Evolutionary conservation across 2,888 invertebrate genomes (phyloP), one percentile per base, ranked within the genome.

Genomic region (Tanypteryx hageni): DNA sequence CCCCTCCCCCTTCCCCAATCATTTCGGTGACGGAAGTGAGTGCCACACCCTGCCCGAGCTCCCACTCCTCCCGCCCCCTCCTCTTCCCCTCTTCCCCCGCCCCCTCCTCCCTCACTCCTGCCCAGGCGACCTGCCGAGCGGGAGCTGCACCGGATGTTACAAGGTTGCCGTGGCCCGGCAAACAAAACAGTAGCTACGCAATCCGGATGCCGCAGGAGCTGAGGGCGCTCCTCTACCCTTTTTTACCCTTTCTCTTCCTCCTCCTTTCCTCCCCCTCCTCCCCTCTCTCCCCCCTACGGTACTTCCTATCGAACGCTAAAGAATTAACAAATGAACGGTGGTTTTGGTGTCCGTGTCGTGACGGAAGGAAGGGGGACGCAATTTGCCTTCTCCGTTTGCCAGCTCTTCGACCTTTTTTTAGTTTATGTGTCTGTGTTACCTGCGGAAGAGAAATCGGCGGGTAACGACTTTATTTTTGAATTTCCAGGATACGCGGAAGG

Each of bases 131-230:
- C 84, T n/a, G 84, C 18, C 18, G 57, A 58, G 85, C n/a, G 27
- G 27, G 59, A 59, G 86, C 86, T 86, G 59, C 86, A 86, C 59
- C 86, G 86, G 86, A 86, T 86, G 86, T 86, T 31, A 86, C 86
- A 76, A 76, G 76, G 76, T 27, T 76, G 86, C 61, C 86, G 86
- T 61, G 86, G 18, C 86, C 84, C 84, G 13, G 22, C 84, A 59
- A 86, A 61, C 61, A 86, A 86, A 86, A 61, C 86, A 56, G 44
- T 57, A 10, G 86, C 86, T 14, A 16, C 61, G 59, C 61, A 76
- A 76, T 22, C 86, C 59, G 86, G 86, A 61, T 61, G 59, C 86
- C 86, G 86, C 86, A 86, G 59, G 22, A 22, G 86, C 76, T 76
- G 18, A 13, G 76, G 13, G 27, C 13, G 22, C 86, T 86, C 27